Evolutionary conservation across 2,113 vertebrate species (phyloP), one percentile per base, ranked within the genome.

Genomic region (Proteles cristata): DNA sequence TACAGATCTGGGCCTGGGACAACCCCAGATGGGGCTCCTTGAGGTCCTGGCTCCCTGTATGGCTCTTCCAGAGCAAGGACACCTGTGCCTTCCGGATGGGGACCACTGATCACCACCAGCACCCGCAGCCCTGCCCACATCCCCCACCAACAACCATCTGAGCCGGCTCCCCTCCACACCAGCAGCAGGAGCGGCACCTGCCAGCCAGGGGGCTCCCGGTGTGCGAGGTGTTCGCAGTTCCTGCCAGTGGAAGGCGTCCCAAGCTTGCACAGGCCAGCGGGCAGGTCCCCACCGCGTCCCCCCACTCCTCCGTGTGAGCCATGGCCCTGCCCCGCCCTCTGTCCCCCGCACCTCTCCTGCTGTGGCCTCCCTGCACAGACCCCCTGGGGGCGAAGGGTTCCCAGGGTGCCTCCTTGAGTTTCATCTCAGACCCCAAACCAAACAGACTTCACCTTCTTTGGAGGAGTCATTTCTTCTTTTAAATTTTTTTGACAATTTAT

Each of bases 221-320:
- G 28, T 45, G 7, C 12, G 15, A 12, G 25, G 7, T 4, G 16
- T 66, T 77, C 25, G 5, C 48, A 76, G 63, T 10, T 12, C n/a
- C 28, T 5, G 33, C n/a, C 50, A 90, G 4, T 2, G 31, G 68
- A 65, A 74, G 19, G 23, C 43, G 35, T 58, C 39, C 58, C 17
- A 16, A 5, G 1, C 77, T 80, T 25, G 21, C 11, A 15, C 15
- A 4, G 7, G 28, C 21, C 4, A 3, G 35, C 48, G 19, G 45
- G 10, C 21, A 19, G 21, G 25, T 5, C 43, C 33, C 58, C 45
- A 31, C 9, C 1, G 11, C 11, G 21, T 10, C 63, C 15, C 17
- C 2, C 0, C 15, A 31, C 7, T 33, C 16, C n/a, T 25, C 3
- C 4, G 10, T 35, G 53, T 1, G 25, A 55, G 71, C 25, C 2